Percentiles rank a stretch among this genome's conserved stretches.
Conservation (phyloP, 2,888 invertebrate species). For the Rhopalosiphum nymphaeae region DNA sequence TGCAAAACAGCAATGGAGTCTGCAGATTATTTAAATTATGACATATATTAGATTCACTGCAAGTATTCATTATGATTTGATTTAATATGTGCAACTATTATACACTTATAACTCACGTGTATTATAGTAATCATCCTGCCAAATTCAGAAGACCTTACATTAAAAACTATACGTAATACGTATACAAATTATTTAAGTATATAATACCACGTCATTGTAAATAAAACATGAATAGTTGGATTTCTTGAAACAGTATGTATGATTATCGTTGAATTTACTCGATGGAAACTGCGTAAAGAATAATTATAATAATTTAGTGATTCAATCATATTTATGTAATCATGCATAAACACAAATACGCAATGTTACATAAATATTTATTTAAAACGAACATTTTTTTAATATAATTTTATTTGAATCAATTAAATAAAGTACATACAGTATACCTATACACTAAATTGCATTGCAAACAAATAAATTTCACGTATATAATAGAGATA, state of each 20-base stretch:
- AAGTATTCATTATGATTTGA: conserved; percentile 2
- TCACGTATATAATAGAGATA: not conserved
- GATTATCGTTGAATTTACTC: not conserved
- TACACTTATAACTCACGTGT: not conserved
- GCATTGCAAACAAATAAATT: not conserved
- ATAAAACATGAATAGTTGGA: not conserved
- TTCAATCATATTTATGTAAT: not conserved
- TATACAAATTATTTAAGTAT: not conserved
- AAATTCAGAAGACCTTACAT: conserved; percentile 20
- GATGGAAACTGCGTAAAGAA: not conserved
- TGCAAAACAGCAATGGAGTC: not conserved
- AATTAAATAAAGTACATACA: not conserved
- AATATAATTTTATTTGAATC: not conserved
- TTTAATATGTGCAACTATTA: conserved; percentile 3
- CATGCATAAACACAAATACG: not conserved
- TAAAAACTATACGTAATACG: not conserved
- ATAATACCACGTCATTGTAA: not conserved
- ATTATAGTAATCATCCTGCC: not conserved
- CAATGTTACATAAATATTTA: not conserved
- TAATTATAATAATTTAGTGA: not conserved
- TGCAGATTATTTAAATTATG: not conserved
- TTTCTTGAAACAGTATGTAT: not conserved
- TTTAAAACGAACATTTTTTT: not conserved
- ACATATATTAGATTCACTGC: not conserved
- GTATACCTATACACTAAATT: not conserved